Base-by-base conservation (phyloP, 2,888 invertebrate species). In the Scaptomyza parva region DNA sequence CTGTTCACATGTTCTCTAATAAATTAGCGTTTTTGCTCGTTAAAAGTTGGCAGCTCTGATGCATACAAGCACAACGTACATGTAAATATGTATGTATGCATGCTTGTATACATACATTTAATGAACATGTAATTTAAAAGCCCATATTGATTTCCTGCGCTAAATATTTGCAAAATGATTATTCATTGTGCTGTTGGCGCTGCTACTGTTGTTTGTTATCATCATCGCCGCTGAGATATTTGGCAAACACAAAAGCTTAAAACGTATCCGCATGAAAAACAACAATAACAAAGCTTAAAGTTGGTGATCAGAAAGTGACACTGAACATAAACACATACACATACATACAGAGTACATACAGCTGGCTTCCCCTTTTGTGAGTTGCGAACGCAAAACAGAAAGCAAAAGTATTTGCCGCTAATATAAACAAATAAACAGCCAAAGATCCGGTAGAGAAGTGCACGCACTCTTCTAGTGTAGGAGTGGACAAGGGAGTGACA, bases 351-450 rank as follows among this genome's bases (percentile, higher is more conserved):
- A 37, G 30, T 39, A 62, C 45, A 28, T 45, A 62, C 52, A 51
- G 43, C 54, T 52, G 63, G 63, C 45, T 62, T 26, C 33, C 41
- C 28, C 28, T 17, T 53, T 76, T 33, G 22, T 54, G 24, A 66
- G 51, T 50, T 41, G 51, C 35, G 26, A 26, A 47, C 24, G 58
- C 57, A 54, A 66, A 81, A 70, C 69, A 81, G 82, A 86, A 88
- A 88, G 78, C 82, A 86, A 84, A 88, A 88, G 87, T 84, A 80
- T 84, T 80, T 68, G 75, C 81, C 57, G 66, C 64, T 85, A 78
- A 88, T 78, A 81, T 86, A 86, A 88, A 88, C 88, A 86, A 84
- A 88, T 84, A 88, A 88, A 72, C 66, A 76, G 70, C 69, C 67
- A 73, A 61, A 88, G 82, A 86, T 88, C 86, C 85, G 85, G 73